Percentiles rank a stretch among this genome's conserved stretches.
These are phyloP conservation scores for Nymphalis io DNA, from an alignment of 1,140 invertebrate genomes.

Conservation along the genomic window DNA sequence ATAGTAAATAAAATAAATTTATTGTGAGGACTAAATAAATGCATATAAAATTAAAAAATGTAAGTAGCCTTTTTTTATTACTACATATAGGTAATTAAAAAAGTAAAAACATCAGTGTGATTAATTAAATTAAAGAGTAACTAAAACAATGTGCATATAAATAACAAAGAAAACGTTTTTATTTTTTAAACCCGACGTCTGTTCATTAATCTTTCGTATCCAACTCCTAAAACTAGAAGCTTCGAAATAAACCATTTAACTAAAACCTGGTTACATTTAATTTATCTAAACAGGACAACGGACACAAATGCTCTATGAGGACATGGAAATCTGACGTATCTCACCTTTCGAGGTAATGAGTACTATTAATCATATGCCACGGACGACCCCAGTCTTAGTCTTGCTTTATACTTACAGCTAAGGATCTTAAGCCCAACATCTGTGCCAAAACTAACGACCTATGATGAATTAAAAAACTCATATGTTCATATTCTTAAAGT, in stretches of 20 bases:
- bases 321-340: constrained; percentile 58
- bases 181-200: background rate
- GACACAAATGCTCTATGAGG: constrained; percentile 39
- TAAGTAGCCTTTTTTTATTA: too few relatives aligned
- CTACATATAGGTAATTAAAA: background rate
- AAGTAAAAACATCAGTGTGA: background rate
- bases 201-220: background rate
- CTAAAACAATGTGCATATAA: constrained; percentile 5
- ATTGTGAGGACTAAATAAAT: too few relatives aligned
- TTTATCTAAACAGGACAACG: constrained; percentile 40
- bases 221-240: constrained; percentile 1
- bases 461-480: constrained; percentile 44
- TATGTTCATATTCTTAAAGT: constrained; percentile 38
- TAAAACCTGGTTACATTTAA: constrained; percentile 19
- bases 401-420: constrained; percentile 48
- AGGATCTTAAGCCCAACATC: constrained; percentile 58
- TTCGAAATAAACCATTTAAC: constrained; percentile 2
- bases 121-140: background rate
- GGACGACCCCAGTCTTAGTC: constrained; percentile 48
- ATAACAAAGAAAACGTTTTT: background rate
- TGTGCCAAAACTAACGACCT: constrained; percentile 73
- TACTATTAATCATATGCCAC: constrained; percentile 67
- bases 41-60: too few relatives aligned
- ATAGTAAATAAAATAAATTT: too few relatives aligned
- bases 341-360: constrained; percentile 62